A percentile compares a stretch with the other conserved stretches of the same genome.
Evolutionary conservation across 2,888 invertebrate genomes (phyloP).

Genomic region (Caenorhabditis japonica): DNA sequence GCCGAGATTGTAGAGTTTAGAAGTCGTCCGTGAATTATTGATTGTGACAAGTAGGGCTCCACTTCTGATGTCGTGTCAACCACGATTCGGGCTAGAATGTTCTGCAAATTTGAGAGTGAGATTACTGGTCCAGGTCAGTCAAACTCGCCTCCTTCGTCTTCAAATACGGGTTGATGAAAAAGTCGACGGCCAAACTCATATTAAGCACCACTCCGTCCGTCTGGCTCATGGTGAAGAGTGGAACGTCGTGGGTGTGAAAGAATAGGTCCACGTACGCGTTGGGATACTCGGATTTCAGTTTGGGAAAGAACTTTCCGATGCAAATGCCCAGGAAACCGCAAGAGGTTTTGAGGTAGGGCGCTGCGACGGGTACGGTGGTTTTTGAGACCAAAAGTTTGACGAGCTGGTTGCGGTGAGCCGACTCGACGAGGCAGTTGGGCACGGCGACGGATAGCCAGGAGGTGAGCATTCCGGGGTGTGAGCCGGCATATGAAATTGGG

Average conservation of each 20-base stretch:
- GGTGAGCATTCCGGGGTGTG: conserved; percentile 63
- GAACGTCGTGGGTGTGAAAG: conserved; percentile 60
- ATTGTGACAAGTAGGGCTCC: conserved; percentile 55
- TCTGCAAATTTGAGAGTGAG: conserved; percentile 22
- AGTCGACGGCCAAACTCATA: conserved; percentile 47
- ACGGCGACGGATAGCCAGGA: conserved; percentile 67
- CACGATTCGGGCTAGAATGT: conserved; percentile 64
- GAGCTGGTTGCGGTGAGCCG: conserved; percentile 60
- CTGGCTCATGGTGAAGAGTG: conserved; percentile 22
- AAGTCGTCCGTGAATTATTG: conserved; percentile 58
- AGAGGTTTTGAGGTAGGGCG: conserved; percentile 60
- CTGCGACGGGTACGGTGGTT: conserved; percentile 41
- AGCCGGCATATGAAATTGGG: conserved; percentile 44
- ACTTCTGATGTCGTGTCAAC: conserved; percentile 60
- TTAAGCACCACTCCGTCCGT: conserved; percentile 35
- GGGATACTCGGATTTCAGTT: conserved; percentile 61
- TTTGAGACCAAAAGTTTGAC: conserved; percentile 61
- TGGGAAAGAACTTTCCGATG: conserved; percentile 68
- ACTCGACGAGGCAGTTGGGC: conserved; percentile 67
- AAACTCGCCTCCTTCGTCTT: conserved; percentile 26
- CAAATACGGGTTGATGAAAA: conserved; percentile 43
- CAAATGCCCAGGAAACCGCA: conserved; percentile 66
- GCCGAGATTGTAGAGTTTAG: conserved; percentile 53
- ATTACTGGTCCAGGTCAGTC: background rate
- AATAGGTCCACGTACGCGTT: conserved; percentile 65